Percentiles rank a stretch among this genome's conserved stretches.
Evolutionary conservation across 2,888 invertebrate species (phyloP).

Genomic region (Anoplius nigerrimus): DNA sequence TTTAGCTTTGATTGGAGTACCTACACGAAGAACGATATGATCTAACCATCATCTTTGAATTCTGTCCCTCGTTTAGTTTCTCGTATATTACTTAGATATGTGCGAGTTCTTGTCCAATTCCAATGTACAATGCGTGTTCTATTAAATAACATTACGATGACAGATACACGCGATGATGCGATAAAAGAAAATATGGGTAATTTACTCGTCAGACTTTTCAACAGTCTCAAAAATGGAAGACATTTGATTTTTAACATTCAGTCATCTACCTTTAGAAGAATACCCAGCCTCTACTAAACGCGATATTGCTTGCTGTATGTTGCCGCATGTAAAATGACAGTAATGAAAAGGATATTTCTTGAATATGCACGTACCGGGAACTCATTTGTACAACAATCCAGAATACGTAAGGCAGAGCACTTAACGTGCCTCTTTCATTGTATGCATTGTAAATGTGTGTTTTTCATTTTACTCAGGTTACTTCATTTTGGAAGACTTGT

Average conservation of each 20-base stretch:
- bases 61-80: constrained; percentile 21
- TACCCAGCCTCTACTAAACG: background rate
- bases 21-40: background rate
- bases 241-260: constrained; percentile 13
- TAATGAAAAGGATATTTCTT: background rate
- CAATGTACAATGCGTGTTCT: constrained; percentile 37
- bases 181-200: background rate
- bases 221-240: constrained; percentile 19
- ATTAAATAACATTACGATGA: background rate
- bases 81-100: constrained; percentile 41
- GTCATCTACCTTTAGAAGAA: background rate
- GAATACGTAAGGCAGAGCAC: no score
- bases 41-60: background rate
- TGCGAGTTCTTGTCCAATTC: constrained; percentile 46
- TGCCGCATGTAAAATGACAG: background rate
- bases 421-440: no score
- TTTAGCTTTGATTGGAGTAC: no score
- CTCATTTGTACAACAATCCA: no score
- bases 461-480: no score
- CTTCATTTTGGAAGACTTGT: no score
- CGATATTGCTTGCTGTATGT: background rate
- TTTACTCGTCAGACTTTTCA: background rate
- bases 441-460: no score
- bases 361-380: background rate
- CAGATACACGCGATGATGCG: background rate